Evolutionary conservation across 2,113 vertebrate species (phyloP).

Genomic region (Microtus pennsylvanicus): DNA sequence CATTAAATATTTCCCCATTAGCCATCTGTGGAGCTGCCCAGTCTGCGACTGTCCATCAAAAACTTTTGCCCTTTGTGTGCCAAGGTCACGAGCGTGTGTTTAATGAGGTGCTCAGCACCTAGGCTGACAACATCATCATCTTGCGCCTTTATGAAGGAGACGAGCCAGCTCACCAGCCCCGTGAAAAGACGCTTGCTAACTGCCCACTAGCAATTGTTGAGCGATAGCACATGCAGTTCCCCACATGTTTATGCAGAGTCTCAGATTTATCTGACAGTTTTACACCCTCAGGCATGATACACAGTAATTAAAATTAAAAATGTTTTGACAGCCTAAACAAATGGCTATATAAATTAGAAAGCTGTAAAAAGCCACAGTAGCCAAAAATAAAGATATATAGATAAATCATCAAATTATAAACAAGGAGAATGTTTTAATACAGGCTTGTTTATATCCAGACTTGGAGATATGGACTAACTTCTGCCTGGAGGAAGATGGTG

Average conservation of each 20-base stretch:
- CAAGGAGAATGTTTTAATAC: slow-evolving; percentile 79
- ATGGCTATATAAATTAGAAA: slow-evolving; percentile 87
- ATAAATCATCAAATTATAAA: slow-evolving; percentile 84
- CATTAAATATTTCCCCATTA: background rate
- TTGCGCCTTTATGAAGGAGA: background rate
- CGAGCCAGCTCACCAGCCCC: background rate
- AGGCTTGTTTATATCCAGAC: slow-evolving; percentile 74
- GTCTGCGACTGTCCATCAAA: background rate
- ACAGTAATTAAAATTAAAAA: slow-evolving; percentile 88
- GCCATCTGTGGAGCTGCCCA: background rate
- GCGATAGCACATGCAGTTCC: slow-evolving; percentile 81
- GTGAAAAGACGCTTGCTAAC: slow-evolving; percentile 72
- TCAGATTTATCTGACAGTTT: slow-evolving; percentile 88
- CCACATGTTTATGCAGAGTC: slow-evolving; percentile 84
- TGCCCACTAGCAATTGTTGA: slow-evolving; percentile 83
- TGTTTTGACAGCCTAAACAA: slow-evolving; percentile 87
- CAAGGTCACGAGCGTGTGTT: background rate
- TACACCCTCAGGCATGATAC: slow-evolving; percentile 84
- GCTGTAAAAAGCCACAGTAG: slow-evolving; percentile 80
- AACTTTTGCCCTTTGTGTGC: background rate
- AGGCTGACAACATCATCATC: background rate
- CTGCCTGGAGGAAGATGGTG: slow-evolving; percentile 68
- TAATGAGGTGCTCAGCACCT: slow-evolving; percentile 23
- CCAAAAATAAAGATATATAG: slow-evolving; percentile 85
- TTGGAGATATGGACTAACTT: slow-evolving; percentile 77